Base-by-base conservation (phyloP, 2,797 vertebrate species). In the Typhlichthys subterraneus region DNA sequence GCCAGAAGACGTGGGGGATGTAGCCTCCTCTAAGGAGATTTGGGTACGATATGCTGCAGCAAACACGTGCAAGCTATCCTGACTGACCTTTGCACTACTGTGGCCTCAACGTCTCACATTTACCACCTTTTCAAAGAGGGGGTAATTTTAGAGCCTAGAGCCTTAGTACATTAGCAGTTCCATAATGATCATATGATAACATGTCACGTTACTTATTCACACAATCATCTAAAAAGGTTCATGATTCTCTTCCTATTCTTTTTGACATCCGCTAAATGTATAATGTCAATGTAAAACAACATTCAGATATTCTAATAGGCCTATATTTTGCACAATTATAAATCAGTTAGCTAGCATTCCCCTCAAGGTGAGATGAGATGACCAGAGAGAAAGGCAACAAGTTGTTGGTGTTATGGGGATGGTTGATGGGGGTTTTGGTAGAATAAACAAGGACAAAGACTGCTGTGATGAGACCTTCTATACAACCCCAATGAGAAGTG, bases 401-500 rank as follows among this genome's bases (percentile, higher is more conserved):
- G 57, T 66, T 67, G 53, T 55, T 13, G 19, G 59, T 61, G 51
- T 74, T 76, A 67, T 60, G 49, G 50, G 54, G 72, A 80, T 8
- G 10, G 38, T 33, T n/a, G 81, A 81, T 75, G 68, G 74, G 81
- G 70, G 73, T 85, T 84, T 67, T 58, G 60, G 82, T 66, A 65
- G 87, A 89, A 88, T 80, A 89, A 90, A 86, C 91, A 91, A 91
- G 90, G 90, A 82, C 88, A 88, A 83, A 72, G 76, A 81, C 69
- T 48, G 76, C 80, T 72, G 75, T 80, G 70, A 84, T 72, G 80
- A 82, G 72, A 72, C 61, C 75, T 82, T 82, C 73, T 65, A 45
- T 59, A 45, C 17, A 75, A 67, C 48, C 67, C 76, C 88, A 87
- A 91, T 87, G 66, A 76, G 74, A 87, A 85, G 83, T 89, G 90